A percentile compares a stretch with the other conserved stretches of the same genome.
Evolutionary conservation across 2,113 vertebrate species (phyloP).

Genomic region (Ochotona princeps): DNA sequence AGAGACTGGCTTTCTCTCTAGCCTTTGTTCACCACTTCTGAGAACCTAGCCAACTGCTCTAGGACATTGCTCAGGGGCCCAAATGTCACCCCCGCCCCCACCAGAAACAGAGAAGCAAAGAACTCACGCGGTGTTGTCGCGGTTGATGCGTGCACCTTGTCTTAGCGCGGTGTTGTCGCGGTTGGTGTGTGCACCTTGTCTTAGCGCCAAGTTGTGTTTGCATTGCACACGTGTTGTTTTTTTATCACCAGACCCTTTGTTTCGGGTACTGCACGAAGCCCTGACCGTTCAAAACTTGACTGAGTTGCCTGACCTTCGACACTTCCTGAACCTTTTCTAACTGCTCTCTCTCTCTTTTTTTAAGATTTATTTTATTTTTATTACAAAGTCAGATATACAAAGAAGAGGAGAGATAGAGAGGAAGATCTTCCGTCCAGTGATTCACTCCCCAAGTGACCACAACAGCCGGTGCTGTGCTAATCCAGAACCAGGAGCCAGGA

Average conservation of each 20-base stretch:
- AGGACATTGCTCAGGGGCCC: background rate
- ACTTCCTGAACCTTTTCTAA: background rate
- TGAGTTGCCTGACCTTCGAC: background rate
- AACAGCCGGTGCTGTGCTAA: no score
- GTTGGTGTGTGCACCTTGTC: background rate
- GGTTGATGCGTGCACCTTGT: background rate
- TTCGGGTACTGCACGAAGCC: background rate
- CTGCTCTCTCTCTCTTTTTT: background rate
- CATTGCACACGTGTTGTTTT: background rate
- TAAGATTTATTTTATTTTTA: no score
- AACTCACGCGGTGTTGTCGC: no score
- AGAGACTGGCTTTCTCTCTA: background rate
- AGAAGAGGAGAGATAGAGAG: no score
- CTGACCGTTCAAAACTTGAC: background rate
- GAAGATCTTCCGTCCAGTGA: no score
- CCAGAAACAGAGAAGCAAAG: no score
- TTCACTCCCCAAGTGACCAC: no score
- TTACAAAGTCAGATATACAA: no score
- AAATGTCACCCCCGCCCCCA: background rate
- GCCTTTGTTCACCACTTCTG: background rate
- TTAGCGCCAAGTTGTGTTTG: background rate
- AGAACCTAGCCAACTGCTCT: background rate
- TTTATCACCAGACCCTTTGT: background rate
- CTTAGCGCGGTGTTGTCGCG: background rate
- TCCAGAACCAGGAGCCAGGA: no score